phyloP scores from a whole-genome alignment of 2,888 invertebrate species.

The Seira ritae region DNA sequence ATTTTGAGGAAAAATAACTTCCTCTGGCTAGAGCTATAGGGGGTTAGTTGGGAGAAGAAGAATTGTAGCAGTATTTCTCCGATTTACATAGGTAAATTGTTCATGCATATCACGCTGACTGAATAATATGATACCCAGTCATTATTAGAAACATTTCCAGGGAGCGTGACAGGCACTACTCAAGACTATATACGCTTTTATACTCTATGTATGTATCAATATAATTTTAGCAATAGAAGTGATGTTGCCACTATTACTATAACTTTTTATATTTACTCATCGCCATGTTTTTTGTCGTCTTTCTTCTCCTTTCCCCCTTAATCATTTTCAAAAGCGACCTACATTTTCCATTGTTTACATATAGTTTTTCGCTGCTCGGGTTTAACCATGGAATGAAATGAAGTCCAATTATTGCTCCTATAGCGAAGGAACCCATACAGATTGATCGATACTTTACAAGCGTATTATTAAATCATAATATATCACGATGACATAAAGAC shows the following conservation, averaged over 20 bases:
- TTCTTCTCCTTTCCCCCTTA: conserved; percentile 3
- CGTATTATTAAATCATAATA: conserved; percentile 39
- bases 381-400: no score
- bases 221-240: background rate
- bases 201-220: background rate
- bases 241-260: background rate
- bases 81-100: no score
- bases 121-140: background rate
- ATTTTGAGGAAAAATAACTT: no score
- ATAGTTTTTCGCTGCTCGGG: no score
- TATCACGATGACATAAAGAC: background rate
- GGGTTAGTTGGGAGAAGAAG: no score
- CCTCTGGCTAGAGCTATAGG: no score
- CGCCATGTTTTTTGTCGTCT: conserved; percentile 7
- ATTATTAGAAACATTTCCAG: no score
- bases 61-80: no score
- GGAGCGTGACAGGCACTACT: no score
- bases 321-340: conserved; percentile 35
- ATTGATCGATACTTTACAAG: conserved; percentile 57
- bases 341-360: conserved; percentile 4
- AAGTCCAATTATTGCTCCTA: background rate
- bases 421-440: no score
- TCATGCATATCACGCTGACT: background rate
- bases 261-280: conserved; percentile 1
- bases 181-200: background rate